Evolutionary conservation across 2,797 vertebrate genomes (phyloP), one percentile per base, ranked within the genome.

Genomic region (Sylvilagus floridanus): DNA sequence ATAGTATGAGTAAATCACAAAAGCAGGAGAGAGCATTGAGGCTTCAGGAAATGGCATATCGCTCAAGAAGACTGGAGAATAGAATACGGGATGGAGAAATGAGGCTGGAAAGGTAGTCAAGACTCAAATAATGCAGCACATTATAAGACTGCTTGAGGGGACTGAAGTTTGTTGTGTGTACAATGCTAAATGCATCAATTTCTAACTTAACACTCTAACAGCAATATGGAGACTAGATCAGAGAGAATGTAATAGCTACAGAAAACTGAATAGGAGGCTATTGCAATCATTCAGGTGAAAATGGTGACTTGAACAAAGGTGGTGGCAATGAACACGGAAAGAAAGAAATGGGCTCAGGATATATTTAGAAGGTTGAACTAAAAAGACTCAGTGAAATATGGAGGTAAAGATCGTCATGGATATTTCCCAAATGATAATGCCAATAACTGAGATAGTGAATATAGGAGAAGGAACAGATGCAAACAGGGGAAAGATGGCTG

Each of bases 211-310:
- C 32, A 66, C 4, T 77, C 22, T 66, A 32, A 19, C 37, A 11
- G 50, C 60, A 73, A 57, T n/a, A 7, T 50, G 37, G 24, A 65
- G 26, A 11, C 73, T 66, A 66, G 47, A 37, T 22, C 73, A 19
- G 35, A 66, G 35, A 84, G 32, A 79, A 19, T 86, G 57, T 26
- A 62, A 12, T 47, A 2, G 19, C 42, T 52, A 22, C 37, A 90
- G 62, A 93, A 52, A 88, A 71, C 42, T 54, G 12, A 4, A n/a
- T 89, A 68, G 19, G 68, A 89, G 9, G 28, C 52, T 79, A 47
- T 37, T 89, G n/a, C 37, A 89, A n/a, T 84, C 68, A 66, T 75
- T 79, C 60, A 66, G 50, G 17, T 82, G 26, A 37, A 87, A 86
- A 66, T 28, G 26, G 60, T 68, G 14, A 60, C 26, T 37, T 81